phyloP scores from a whole-genome alignment of 2,888 invertebrate genomes.

The Synergus umbraculus region DNA sequence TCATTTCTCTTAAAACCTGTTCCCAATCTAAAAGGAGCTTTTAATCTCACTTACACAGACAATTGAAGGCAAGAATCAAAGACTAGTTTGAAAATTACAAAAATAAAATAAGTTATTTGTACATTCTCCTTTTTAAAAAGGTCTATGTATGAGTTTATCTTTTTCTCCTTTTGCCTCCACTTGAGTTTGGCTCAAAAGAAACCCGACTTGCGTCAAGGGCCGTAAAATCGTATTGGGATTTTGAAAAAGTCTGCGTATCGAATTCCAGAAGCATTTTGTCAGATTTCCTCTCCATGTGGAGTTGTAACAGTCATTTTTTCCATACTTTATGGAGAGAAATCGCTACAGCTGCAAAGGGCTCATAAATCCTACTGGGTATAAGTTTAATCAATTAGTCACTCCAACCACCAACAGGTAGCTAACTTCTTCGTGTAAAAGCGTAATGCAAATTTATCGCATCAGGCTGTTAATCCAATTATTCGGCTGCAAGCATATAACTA shows the following conservation, averaged over 20 bases:
- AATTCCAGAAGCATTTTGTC: slow-evolving; percentile 33
- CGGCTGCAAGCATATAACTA: neutral
- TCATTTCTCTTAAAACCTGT: neutral
- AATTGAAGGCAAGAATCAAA: neutral
- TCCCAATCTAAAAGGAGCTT: neutral
- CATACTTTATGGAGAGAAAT: neutral
- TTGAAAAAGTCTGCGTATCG: slow-evolving; percentile 27
- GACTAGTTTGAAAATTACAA: neutral
- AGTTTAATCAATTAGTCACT: slow-evolving; percentile 39
- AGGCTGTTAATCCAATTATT: slow-evolving; percentile 18
- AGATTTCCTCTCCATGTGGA: neutral
- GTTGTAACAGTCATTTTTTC: slow-evolving; percentile 17
- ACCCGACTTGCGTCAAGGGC: slow-evolving; percentile 36
- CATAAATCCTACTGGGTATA: slow-evolving; percentile 23
- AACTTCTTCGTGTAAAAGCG: slow-evolving; percentile 3
- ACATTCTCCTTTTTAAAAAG: neutral
- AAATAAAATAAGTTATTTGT: neutral
- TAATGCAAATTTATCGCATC: slow-evolving; percentile 24
- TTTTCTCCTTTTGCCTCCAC: slow-evolving; percentile 1
- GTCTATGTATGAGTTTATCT: neutral
- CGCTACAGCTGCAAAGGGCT: slow-evolving; percentile 25
- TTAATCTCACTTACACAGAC: neutral
- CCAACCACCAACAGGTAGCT: slow-evolving; percentile 29
- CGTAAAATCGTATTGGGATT: slow-evolving; percentile 36
- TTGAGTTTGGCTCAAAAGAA: slow-evolving; percentile 1